Evolutionary conservation across 2,797 vertebrate genomes (phyloP).

Genomic region (Acrocephalus scirpaceus): DNA sequence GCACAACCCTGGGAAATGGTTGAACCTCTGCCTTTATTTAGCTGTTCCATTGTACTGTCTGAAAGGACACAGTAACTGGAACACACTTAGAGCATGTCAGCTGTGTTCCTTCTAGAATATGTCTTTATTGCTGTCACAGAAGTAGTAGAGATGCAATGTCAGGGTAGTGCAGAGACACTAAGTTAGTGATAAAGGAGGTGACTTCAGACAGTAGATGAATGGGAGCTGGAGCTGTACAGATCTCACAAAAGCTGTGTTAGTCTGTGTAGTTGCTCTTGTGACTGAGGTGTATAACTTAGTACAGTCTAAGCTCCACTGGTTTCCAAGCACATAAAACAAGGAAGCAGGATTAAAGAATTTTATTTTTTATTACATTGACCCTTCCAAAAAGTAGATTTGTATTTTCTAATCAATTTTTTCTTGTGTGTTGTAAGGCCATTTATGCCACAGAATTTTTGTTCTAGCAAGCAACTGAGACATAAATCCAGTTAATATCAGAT

Average conservation of each 20-base stretch:
- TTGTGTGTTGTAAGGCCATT: not conserved
- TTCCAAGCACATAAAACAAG: slow-evolving; percentile 7
- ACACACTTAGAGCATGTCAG: not conserved
- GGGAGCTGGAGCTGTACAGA: not conserved
- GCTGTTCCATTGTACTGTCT: not conserved
- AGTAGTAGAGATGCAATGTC: not conserved
- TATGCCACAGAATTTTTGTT: slow-evolving; percentile 20
- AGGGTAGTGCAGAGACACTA: not conserved
- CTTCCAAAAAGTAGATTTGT: not conserved
- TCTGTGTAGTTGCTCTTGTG: not conserved
- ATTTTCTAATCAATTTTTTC: slow-evolving; percentile 14
- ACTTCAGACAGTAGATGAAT: not conserved
- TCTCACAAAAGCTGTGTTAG: not conserved
- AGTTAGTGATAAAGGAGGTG: not conserved
- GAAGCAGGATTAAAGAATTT: not conserved
- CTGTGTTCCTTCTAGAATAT: not conserved
- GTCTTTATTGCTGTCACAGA: not conserved
- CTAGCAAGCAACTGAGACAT: not conserved
- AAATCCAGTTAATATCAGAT: slow-evolving; percentile 13
- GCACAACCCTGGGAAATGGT: not conserved
- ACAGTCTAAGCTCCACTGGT: not conserved
- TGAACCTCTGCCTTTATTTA: not conserved
- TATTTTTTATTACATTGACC: not conserved
- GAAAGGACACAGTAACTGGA: not conserved
- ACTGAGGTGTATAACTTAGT: not conserved